phyloP scores from a whole-genome alignment of 2,888 invertebrate species.

The Epiblema foenella region DNA sequence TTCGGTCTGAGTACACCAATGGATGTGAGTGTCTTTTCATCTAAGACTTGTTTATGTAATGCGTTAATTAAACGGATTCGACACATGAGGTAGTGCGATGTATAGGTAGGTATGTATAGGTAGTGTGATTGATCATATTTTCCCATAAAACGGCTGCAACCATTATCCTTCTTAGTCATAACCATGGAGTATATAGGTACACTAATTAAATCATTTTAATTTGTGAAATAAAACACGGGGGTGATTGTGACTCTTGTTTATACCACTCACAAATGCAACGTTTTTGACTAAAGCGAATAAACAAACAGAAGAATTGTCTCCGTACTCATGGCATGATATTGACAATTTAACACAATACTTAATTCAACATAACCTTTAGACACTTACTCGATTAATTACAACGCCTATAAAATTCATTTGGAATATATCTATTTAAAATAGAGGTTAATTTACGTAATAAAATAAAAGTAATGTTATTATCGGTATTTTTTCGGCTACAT shows the following conservation, averaged over 20 bases:
- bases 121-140: too few species aligned
- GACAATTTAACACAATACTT: conserved; percentile 66
- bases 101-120: too few species aligned
- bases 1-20: not conserved
- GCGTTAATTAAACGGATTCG: not conserved
- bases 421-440: conserved; percentile 33
- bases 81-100: not conserved
- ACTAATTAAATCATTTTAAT: not conserved
- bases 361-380: conserved; percentile 58
- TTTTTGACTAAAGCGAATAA: conserved; percentile 78
- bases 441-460: conserved; percentile 17
- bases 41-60: not conserved
- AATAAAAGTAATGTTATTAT: conserved; percentile 28
- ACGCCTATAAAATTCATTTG: conserved; percentile 46
- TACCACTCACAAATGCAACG: conserved; percentile 82
- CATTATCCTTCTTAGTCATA: not conserved
- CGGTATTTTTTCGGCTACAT: conserved; percentile 24
- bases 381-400: conserved; percentile 69
- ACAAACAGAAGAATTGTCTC: conserved; percentile 71
- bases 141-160: not conserved
- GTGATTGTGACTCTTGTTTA: conserved; percentile 82
- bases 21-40: not conserved
- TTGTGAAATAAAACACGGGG: conserved; percentile 64
- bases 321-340: conserved; percentile 79
- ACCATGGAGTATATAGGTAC: not conserved